These are phyloP conservation scores for Tigriopus japonicus DNA, from an alignment of 1,140 invertebrate genomes.

Conservation along the genomic window DNA sequence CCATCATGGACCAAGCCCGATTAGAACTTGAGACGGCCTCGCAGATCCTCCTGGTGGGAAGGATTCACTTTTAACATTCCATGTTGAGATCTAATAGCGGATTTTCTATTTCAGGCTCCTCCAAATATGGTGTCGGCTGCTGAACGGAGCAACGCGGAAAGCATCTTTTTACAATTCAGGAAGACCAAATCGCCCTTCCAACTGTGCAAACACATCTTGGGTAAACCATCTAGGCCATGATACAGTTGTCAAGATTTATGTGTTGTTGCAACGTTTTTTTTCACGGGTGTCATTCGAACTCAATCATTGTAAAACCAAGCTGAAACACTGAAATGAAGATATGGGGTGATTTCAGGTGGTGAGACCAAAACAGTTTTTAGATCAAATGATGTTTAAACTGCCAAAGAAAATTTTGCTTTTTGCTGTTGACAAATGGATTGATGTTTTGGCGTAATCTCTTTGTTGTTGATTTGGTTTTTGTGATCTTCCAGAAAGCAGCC, in stretches of 20 bases:
- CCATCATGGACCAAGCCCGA: too few relatives aligned
- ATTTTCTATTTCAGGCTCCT: conserved; percentile 42
- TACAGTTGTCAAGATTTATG: too few relatives aligned
- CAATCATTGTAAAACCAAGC: too few relatives aligned
- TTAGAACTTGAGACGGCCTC: conserved; percentile 41
- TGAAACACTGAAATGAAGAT: too few relatives aligned
- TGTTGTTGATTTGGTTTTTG: neutral
- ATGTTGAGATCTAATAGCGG: neutral
- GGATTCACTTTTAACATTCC: too few relatives aligned
- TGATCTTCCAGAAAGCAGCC: conserved; percentile 40
- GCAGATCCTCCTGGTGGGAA: conserved; percentile 43
- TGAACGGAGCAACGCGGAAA: conserved; percentile 55
- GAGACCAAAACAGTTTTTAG: too few relatives aligned
- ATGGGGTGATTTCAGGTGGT: too few relatives aligned
- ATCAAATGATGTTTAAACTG: too few relatives aligned
- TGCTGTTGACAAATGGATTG: conserved; percentile 10
- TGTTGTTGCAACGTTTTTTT: too few relatives aligned
- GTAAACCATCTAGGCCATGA: too few relatives aligned
- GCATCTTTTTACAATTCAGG: conserved; percentile 54
- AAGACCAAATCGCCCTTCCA: conserved; percentile 61
- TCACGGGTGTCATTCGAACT: too few relatives aligned
- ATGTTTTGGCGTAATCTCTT: neutral
- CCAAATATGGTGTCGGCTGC: conserved; percentile 53
- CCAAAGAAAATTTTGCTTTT: conserved; percentile 12
- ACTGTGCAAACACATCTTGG: conserved; percentile 54